Conservation (phyloP, 1,140 invertebrate species). For the Ptiloglossa arizonensis region DNA sequence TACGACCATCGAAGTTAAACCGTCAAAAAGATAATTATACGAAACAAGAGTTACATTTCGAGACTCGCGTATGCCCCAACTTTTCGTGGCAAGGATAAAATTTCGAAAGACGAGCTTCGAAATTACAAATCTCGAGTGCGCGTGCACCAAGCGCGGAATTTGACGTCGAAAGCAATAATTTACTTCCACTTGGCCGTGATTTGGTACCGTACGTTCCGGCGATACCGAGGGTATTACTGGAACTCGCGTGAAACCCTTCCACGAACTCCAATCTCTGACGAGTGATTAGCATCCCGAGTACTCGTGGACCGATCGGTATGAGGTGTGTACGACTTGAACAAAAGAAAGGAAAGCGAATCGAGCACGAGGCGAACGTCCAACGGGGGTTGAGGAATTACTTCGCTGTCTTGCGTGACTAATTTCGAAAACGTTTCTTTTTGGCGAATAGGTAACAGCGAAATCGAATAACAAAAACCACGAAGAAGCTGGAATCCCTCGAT, state of each 20-base stretch:
- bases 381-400: conserved; percentile 16
- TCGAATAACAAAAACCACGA: not conserved
- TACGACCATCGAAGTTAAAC: no score
- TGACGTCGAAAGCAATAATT: not conserved
- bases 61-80: no score
- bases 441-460: not conserved
- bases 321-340: conserved; percentile 9
- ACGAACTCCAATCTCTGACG: conserved; percentile 30
- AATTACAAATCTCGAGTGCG: no score
- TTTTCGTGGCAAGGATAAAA: no score
- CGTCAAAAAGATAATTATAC: no score
- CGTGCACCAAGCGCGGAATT: no score
- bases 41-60: no score
- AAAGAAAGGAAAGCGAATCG: conserved; percentile 9
- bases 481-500: not conserved
- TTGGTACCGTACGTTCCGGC: not conserved
- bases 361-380: not conserved
- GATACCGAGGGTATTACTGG: not conserved
- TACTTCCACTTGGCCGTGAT: conserved; percentile 13
- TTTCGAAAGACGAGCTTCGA: no score
- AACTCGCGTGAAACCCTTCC: conserved; percentile 19
- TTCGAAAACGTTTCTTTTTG: conserved; percentile 12
- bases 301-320: conserved; percentile 39
- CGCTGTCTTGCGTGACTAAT: conserved; percentile 30
- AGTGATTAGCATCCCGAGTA: conserved; percentile 35